These are phyloP conservation scores for Drepana arcuata DNA, from an alignment of 1,140 invertebrate genomes.

Conservation along the genomic window DNA sequence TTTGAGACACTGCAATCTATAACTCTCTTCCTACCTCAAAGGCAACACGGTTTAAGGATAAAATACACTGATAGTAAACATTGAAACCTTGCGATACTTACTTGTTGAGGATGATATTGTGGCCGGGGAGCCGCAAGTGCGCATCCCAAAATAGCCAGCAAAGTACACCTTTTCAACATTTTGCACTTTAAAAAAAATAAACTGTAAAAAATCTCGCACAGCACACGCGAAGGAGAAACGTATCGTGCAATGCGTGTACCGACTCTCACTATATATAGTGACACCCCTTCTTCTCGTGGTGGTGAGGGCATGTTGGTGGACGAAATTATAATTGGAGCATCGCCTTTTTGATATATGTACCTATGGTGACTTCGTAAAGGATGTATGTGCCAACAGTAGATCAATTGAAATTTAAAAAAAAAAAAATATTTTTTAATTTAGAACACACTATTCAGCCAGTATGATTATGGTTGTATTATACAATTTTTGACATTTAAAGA, in stretches of 20 bases:
- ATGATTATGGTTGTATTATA: too few relatives aligned
- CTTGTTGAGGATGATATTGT: constrained; percentile 47
- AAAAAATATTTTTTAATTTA: too few relatives aligned
- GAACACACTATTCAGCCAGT: too few relatives aligned
- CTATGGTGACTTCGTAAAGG: too few relatives aligned
- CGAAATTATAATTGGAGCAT: constrained; percentile 35
- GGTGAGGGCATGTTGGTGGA: constrained; percentile 29
- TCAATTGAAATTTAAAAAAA: too few relatives aligned
- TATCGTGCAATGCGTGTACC: constrained; percentile 38
- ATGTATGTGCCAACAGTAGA: too few relatives aligned
- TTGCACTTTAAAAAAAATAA: constrained; percentile 35
- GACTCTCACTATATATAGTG: constrained; percentile 61
- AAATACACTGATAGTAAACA: too few relatives aligned
- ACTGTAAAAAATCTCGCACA: constrained; percentile 28
- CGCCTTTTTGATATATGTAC: constrained; percentile 18
- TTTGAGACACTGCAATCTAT: too few relatives aligned
- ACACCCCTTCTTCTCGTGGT: constrained; percentile 49
- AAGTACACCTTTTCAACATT: constrained; percentile 47
- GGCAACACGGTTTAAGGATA: too few relatives aligned
- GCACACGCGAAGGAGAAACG: constrained; percentile 47
- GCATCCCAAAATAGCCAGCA: constrained; percentile 47
- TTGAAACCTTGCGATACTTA: too few relatives aligned
- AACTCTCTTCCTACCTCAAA: too few relatives aligned
- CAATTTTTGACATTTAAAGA: too few relatives aligned
- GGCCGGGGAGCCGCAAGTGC: constrained; percentile 35